Conservation (phyloP, 1,140 invertebrate genomes). For the Macrosteles quadrilineatus region DNA sequence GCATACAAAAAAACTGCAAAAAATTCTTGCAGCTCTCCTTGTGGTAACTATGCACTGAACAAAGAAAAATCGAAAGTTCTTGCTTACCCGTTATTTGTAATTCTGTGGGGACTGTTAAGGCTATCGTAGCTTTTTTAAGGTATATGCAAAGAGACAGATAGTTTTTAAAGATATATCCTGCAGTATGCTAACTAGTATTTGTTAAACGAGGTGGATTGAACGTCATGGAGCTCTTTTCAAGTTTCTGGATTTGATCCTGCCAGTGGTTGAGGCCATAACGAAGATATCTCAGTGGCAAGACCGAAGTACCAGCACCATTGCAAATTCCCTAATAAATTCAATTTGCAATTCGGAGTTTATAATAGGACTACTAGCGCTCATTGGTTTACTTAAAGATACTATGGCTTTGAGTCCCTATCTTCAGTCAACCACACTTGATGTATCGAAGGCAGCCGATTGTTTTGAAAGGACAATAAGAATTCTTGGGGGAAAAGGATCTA, state of each 20-base stretch:
- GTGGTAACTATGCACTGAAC: no score
- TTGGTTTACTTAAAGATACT: not conserved
- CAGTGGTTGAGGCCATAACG: not conserved
- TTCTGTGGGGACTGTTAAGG: slow-evolving; percentile 40
- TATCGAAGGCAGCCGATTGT: not conserved
- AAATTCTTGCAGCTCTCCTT: slow-evolving; percentile 40
- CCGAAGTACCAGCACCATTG: not conserved
- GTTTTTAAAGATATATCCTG: not conserved
- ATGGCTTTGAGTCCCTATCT: not conserved
- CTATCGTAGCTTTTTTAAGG: slow-evolving; percentile 41
- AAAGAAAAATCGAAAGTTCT: slow-evolving; percentile 37
- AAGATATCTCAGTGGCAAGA: not conserved
- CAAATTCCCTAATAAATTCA: not conserved
- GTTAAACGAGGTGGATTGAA: not conserved
- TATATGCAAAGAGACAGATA: slow-evolving; percentile 37
- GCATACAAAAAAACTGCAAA: slow-evolving; percentile 35
- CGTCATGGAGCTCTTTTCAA: slow-evolving; percentile 4
- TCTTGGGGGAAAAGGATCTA: not conserved
- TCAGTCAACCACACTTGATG: not conserved
- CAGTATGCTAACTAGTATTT: not conserved
- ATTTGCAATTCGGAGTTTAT: not conserved
- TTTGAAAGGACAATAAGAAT: not conserved
- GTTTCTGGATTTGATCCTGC: not conserved
- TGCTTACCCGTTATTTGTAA: slow-evolving; percentile 8
- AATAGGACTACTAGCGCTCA: not conserved